Evolutionary conservation across 2,888 invertebrate genomes (phyloP).

Genomic region (Xanthia togata): DNA sequence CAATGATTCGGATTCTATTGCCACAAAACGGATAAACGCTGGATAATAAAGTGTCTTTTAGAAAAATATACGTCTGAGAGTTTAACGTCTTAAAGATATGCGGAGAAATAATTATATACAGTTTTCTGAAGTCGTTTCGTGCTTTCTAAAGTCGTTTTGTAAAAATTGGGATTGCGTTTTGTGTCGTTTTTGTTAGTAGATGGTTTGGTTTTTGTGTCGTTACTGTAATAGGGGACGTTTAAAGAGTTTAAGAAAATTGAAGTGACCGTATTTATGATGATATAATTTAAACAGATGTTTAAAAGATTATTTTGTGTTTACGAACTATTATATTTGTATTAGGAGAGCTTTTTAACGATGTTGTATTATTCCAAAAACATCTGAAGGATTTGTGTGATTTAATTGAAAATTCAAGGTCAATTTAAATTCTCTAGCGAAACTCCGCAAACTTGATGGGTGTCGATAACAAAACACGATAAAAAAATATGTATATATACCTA

Average conservation of each 20-base stretch:
- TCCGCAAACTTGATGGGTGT: no score
- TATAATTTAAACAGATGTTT: conserved; percentile 62
- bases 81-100: conserved; percentile 60
- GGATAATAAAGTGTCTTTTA: conserved; percentile 90
- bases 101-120: conserved; percentile 76
- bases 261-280: conserved; percentile 44
- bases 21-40: conserved; percentile 86
- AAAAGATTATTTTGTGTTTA: conserved; percentile 40
- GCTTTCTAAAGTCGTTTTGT: conserved; percentile 64
- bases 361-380: neutral
- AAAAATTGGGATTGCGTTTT: conserved; percentile 61
- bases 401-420: conserved; percentile 2
- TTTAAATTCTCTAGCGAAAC: neutral
- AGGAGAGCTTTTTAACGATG: conserved; percentile 23
- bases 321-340: conserved; percentile 56
- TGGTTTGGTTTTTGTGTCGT: conserved; percentile 68
- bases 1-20: conserved; percentile 84
- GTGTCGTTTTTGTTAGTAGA: conserved; percentile 60
- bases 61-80: conserved; percentile 84
- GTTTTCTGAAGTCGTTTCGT: conserved; percentile 75
- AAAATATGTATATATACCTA: no score
- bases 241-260: conserved; percentile 53
- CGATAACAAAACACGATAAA: no score
- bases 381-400: conserved; percentile 1
- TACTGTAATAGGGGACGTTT: conserved; percentile 64